These are phyloP conservation scores for Baronia brevicornis DNA, from an alignment of 2,888 invertebrate genomes.

Conservation along the genomic window DNA sequence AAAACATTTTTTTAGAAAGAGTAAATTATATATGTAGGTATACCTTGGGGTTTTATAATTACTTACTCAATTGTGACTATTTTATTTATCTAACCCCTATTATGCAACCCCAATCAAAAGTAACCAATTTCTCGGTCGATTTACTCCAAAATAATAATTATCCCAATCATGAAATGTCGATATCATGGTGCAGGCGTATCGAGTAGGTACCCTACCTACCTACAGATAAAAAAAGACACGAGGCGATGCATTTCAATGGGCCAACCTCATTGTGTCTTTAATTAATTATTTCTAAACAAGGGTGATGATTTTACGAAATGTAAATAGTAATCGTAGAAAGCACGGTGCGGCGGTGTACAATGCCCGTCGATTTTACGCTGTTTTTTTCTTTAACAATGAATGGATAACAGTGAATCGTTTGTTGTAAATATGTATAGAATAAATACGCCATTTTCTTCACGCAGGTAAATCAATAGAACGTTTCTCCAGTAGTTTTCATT, in stretches of 20 bases:
- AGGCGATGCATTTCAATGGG: conserved; percentile 38
- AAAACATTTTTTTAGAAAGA: no score
- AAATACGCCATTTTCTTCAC: conserved; percentile 28
- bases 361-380: conserved; percentile 48
- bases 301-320: conserved; percentile 69
- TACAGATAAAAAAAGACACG: conserved; percentile 48
- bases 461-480: conserved; percentile 11
- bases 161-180: conserved; percentile 44
- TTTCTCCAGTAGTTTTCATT: conserved; percentile 6
- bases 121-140: conserved; percentile 71
- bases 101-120: conserved; percentile 31
- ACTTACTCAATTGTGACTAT: conserved; percentile 17
- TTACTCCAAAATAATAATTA: conserved; percentile 58
- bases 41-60: no score
- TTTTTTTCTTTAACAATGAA: conserved; percentile 32
- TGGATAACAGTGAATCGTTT: conserved; percentile 32
- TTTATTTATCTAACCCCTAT: conserved; percentile 23
- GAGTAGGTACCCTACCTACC: no score
- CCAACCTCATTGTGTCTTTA: conserved; percentile 55
- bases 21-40: no score
- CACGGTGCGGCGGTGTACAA: conserved; percentile 56
- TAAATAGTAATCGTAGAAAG: conserved; percentile 64
- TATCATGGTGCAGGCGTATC: conserved; percentile 40
- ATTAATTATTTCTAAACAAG: conserved; percentile 73
- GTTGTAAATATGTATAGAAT: conserved; percentile 25